These are phyloP conservation scores for Venustaconcha ellipsiformis DNA, from an alignment of 1,140 invertebrate genomes.

Conservation along the genomic window DNA sequence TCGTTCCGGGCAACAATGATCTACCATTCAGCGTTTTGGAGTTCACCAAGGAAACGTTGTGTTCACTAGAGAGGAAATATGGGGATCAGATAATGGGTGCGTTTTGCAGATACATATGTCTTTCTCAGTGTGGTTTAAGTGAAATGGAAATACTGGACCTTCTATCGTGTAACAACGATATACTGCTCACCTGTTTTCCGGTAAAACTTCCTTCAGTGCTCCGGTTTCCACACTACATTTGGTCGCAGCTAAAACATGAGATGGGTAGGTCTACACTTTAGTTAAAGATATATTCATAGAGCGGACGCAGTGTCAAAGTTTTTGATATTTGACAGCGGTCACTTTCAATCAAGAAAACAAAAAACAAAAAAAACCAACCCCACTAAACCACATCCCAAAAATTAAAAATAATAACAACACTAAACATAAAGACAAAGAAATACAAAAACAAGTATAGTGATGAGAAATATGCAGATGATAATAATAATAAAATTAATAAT, in stretches of 20 bases:
- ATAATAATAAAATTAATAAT: too few species aligned
- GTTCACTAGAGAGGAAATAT: slow-evolving; percentile 21
- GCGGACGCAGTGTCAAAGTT: too few species aligned
- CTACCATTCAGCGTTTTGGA: slow-evolving; percentile 2
- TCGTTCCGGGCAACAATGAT: slow-evolving; percentile 1
- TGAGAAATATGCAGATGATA: too few species aligned
- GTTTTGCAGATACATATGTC: slow-evolving; percentile 30
- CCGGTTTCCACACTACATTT: slow-evolving; percentile 33
- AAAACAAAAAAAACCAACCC: too few species aligned
- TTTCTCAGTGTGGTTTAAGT: slow-evolving; percentile 41
- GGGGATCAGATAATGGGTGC: slow-evolving; percentile 24
- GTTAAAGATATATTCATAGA: too few species aligned
- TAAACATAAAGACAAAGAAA: too few species aligned
- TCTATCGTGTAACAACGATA: slow-evolving; percentile 57
- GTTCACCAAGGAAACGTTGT: slow-evolving; percentile 15
- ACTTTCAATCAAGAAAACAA: too few species aligned
- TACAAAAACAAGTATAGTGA: too few species aligned
- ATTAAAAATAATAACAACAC: too few species aligned
- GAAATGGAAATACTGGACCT: slow-evolving; percentile 60
- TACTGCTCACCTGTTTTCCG: slow-evolving; percentile 43
- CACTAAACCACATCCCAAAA: too few species aligned
- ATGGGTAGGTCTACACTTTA: slow-evolving; percentile 25
- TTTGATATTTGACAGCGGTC: too few species aligned
- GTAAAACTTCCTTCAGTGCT: slow-evolving; percentile 31
- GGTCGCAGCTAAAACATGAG: slow-evolving; percentile 19